Base-by-base conservation (phyloP, 1,140 invertebrate genomes). In the Steinernema feltiae region DNA sequence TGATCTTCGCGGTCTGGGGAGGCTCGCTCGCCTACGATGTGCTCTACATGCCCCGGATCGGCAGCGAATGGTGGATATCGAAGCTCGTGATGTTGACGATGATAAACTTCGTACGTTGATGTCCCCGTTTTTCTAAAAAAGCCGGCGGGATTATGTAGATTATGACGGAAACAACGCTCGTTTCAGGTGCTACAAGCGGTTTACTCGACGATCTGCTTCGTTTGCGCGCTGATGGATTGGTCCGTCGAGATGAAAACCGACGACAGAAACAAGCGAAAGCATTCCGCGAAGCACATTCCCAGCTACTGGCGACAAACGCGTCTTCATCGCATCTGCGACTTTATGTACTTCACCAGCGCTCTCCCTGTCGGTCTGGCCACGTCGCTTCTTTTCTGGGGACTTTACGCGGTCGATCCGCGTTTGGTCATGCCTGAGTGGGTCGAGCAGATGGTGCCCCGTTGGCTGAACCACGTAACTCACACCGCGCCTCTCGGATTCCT, bases 131-230 rank as follows among this genome's bases (percentile, higher is more conserved):
- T 41, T 41, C 7, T 41, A 41, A 41, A 41, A 7, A 41, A 41
- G 35, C 35, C 35, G n/a, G n/a, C n/a, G n/a, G n/a, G n/a, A n/a
- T n/a, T n/a, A 41, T 7, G 35, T 18, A 41, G 35, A 41, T 41
- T 41, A 41, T 41, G 35, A 41, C 35, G 35, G 7, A 41, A 41
- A 18, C 35, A 7, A 41, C 35, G 35, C 7, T 18, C 7, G 7
- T 41, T 63, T 63, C 24, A 63, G 53, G 89, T 94, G 41, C 90
- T 93, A 84, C 97, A 99, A 88, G 73, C 82, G 17, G 31, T 83
- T 18, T 83, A 83, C 70, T 82, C 82, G 15, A 32, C 70, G 1
- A 69, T 83, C 30, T 82, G 82, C 48, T 81, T 84, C 69, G n/a
- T 80, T 30, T 83, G 82, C 30, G 81, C 82, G 0, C 35, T 84